These are phyloP conservation scores for Caenorhabditis briggsae DNA, from an alignment of 1,140 invertebrate species.

Conservation along the genomic window DNA sequence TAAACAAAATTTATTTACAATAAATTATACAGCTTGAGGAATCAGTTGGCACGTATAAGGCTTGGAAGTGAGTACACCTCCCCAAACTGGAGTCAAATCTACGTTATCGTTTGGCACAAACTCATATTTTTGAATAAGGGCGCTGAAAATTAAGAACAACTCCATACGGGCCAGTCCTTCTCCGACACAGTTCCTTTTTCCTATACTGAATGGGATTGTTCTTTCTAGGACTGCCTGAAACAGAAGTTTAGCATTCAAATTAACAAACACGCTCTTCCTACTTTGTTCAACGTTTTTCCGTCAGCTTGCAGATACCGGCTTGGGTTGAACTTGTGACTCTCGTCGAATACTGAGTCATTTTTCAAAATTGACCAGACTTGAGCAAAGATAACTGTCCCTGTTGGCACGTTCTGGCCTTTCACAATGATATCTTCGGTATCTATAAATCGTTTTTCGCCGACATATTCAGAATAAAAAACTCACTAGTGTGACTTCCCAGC, in stretches of 20 bases:
- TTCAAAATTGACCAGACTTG: constrained; percentile 52
- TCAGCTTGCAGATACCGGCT: constrained; percentile 1
- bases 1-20: no score
- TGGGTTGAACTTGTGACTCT: constrained; percentile 34
- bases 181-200: constrained; percentile 57
- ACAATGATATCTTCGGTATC: not conserved
- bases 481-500: constrained; percentile 33
- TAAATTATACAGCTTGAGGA: not conserved
- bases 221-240: constrained; percentile 46
- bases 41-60: not conserved
- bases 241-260: not conserved
- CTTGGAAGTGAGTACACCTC: not conserved
- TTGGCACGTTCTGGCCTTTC: not conserved
- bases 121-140: constrained; percentile 35
- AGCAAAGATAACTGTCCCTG: not conserved
- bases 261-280: not conserved
- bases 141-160: constrained; percentile 41
- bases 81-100: not conserved
- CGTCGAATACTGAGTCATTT: constrained; percentile 46
- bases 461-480: not conserved
- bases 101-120: not conserved
- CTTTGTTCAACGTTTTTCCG: constrained; percentile 43
- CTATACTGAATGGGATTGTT: constrained; percentile 55
- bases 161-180: constrained; percentile 58
- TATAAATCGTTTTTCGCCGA: not conserved